A percentile compares a stretch with the other conserved stretches of the same genome.
Conservation (phyloP, 1,140 invertebrate species). For the Reticulitermes speratus region DNA sequence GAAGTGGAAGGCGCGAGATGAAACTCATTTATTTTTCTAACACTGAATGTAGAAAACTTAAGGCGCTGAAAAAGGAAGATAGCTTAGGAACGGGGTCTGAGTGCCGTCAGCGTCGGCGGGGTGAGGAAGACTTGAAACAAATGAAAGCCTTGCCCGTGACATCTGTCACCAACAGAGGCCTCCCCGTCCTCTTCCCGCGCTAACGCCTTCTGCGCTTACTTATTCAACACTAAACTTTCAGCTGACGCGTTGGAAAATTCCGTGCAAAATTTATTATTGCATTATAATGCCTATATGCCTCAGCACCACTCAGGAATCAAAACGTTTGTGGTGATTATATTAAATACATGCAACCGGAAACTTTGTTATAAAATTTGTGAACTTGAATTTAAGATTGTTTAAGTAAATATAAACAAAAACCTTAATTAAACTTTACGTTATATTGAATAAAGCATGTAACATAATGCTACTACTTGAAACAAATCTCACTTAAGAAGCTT, state of each 20-base stretch:
- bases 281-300: background rate
- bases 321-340: background rate
- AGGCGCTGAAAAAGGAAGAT: background rate
- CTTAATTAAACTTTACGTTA: no score
- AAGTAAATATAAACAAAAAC: no score
- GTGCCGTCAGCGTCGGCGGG: background rate
- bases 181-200: background rate
- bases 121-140: conserved; percentile 11
- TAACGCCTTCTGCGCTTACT: background rate
- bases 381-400: no score
- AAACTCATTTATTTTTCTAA: conserved; percentile 15
- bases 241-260: background rate
- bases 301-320: background rate
- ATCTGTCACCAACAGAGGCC: conserved; percentile 5
- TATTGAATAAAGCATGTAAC: no score
- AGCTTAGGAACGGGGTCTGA: background rate
- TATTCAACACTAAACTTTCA: conserved; percentile 12
- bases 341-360: background rate
- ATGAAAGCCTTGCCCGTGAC: background rate
- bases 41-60: conserved; percentile 10
- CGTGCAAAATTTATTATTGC: background rate
- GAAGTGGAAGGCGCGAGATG: conserved; percentile 7
- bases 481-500: no score
- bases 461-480: no score
- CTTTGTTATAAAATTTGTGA: no score